Conservation (phyloP, 2,113 vertebrate genomes). For the Bos indicus region DNA sequence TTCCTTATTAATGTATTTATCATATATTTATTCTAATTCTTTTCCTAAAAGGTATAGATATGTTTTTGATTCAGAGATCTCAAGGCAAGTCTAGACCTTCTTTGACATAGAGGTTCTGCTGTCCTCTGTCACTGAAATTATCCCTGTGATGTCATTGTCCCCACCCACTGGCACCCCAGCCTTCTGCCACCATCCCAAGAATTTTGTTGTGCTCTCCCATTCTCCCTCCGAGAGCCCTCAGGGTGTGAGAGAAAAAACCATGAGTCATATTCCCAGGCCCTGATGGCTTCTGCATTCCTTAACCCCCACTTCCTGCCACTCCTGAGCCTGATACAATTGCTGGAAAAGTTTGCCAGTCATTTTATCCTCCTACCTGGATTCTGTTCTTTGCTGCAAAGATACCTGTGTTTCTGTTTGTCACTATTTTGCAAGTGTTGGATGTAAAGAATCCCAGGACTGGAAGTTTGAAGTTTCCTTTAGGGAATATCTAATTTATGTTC, state of each 20-base stretch:
- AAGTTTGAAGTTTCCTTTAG: background rate
- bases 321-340: background rate
- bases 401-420: background rate
- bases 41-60: background rate
- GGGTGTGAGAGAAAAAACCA: background rate
- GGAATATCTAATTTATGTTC: background rate
- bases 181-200: background rate
- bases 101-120: background rate
- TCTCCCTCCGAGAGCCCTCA: background rate
- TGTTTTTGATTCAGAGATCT: background rate
- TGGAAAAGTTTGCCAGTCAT: background rate
- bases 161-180: background rate
- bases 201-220: background rate
- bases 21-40: background rate
- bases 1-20: background rate
- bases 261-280: background rate
- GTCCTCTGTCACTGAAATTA: background rate
- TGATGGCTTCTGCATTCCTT: background rate
- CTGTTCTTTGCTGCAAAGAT: background rate
- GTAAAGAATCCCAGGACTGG: background rate
- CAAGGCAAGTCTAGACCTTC: background rate
- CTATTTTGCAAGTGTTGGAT: background rate
- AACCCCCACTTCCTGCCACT: background rate
- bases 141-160: background rate
- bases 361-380: background rate